These are phyloP conservation scores for Leucophora obtusa DNA, from an alignment of 2,888 invertebrate genomes.

Conservation along the genomic window DNA sequence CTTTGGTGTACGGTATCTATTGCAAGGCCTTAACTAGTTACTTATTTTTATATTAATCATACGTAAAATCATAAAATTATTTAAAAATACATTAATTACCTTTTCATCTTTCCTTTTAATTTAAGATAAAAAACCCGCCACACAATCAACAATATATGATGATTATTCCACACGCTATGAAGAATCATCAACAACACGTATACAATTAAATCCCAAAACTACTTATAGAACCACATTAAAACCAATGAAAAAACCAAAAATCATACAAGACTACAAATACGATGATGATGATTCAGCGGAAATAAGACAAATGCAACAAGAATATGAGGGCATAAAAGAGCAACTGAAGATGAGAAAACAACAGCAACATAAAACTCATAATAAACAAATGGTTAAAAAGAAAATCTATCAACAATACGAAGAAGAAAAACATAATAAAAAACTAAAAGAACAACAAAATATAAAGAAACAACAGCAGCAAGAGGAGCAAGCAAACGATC, in stretches of 20 bases:
- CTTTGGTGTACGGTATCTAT: no score
- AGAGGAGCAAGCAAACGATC: conserved; percentile 62
- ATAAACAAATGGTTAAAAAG: conserved; percentile 55
- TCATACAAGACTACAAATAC: conserved; percentile 57
- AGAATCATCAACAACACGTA: conserved; percentile 70
- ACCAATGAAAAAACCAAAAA: conserved; percentile 55
- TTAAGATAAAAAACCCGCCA: conserved; percentile 69
- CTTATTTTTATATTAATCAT: no score
- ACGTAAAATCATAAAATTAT: no score
- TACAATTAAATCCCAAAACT: conserved; percentile 71
- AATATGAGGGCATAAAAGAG: conserved; percentile 39
- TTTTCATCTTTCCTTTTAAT: background rate
- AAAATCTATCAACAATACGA: conserved; percentile 54
- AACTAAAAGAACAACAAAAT: conserved; percentile 54
- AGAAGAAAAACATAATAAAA: conserved; percentile 55
- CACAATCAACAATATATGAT: conserved; percentile 57
- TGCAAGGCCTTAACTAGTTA: no score
- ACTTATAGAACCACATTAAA: conserved; percentile 61
- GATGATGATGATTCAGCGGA: conserved; percentile 50
- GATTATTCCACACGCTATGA: conserved; percentile 73
- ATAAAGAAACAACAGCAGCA: conserved; percentile 47
- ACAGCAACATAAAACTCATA: conserved; percentile 42
- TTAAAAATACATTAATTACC: no score
- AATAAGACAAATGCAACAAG: conserved; percentile 49
- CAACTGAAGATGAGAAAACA: conserved; percentile 7